A percentile compares a stretch with the other conserved stretches of the same genome.
Conservation (phyloP, 2,797 vertebrate species). For the Sus cebifrons region DNA sequence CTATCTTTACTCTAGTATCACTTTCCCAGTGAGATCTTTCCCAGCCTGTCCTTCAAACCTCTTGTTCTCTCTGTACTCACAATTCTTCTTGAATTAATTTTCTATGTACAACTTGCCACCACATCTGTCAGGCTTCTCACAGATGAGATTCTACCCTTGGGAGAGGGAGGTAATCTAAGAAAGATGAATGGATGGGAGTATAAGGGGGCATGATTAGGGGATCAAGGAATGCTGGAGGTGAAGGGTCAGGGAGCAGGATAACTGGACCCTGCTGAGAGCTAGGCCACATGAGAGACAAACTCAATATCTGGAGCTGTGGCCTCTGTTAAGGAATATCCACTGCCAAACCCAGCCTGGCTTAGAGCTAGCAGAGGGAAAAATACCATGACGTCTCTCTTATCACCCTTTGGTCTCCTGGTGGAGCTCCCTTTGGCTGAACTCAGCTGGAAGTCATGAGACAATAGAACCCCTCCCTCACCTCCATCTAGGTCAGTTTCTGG, state of each 20-base stretch:
- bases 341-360: neutral
- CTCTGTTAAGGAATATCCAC: neutral
- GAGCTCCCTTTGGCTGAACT: neutral
- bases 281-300: neutral
- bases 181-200: neutral
- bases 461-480: too few relatives aligned
- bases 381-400: neutral
- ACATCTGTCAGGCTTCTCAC: neutral
- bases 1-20: neutral
- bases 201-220: neutral
- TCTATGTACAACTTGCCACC: neutral
- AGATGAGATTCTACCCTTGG: neutral
- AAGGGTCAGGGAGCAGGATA: neutral
- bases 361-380: neutral
- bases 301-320: neutral
- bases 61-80: neutral
- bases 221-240: neutral
- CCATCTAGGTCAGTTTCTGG: neutral
- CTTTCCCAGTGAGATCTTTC: neutral
- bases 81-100: neutral
- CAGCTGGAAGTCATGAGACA: neutral
- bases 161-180: neutral
- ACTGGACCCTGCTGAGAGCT: neutral
- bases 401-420: neutral
- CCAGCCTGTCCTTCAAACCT: neutral